Conservation (phyloP, 2,797 vertebrate species). For the Antennarius maculatus region DNA sequence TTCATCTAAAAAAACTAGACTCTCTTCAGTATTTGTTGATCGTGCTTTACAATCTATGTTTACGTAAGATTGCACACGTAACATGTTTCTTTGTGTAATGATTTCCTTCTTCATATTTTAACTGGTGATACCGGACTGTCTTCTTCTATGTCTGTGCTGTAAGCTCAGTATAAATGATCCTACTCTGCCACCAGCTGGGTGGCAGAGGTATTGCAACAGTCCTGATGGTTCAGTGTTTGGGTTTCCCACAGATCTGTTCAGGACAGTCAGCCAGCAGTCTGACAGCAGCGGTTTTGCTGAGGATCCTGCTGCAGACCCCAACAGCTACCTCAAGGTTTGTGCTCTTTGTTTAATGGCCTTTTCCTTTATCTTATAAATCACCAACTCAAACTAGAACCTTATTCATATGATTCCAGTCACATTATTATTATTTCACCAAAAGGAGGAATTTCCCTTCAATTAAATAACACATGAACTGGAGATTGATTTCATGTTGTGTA, state of each 20-base stretch:
- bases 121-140: neutral
- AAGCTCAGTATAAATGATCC: neutral
- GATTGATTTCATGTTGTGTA: neutral
- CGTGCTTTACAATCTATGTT: too few relatives aligned
- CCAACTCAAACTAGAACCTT: neutral
- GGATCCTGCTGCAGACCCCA: slow-evolving; percentile 87
- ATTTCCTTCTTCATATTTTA: slow-evolving; percentile 5
- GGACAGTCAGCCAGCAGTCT: slow-evolving; percentile 93
- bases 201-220: slow-evolving; percentile 9
- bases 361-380: neutral
- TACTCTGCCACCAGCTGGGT: slow-evolving; percentile 37
- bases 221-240: neutral
- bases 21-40: neutral
- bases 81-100: slow-evolving; percentile 3
- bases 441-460: neutral
- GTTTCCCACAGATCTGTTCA: slow-evolving; percentile 83
- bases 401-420: slow-evolving; percentile 6
- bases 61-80: neutral
- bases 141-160: neutral
- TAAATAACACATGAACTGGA: slow-evolving; percentile 10
- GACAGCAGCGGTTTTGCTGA: slow-evolving; percentile 98
- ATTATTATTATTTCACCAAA: slow-evolving; percentile 1
- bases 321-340: slow-evolving; percentile 84
- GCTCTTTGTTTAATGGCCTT: neutral
- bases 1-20: neutral